Conservation (phyloP, 1,140 invertebrate species). For the Zaprionus tsacasi region DNA sequence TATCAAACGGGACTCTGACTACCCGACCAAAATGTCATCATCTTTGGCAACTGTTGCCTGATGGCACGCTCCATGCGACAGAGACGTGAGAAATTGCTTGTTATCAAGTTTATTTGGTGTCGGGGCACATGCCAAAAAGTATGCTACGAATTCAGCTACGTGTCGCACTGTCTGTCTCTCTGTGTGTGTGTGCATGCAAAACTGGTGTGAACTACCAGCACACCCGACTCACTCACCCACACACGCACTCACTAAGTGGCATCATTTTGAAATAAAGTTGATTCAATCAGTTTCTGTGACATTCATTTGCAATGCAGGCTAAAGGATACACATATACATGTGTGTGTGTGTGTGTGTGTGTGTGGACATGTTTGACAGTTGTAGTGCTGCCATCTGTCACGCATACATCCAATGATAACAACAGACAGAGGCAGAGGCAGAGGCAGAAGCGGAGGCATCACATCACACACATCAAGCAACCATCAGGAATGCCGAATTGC, state of each 20-base stretch:
- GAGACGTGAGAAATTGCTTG: slow-evolving; percentile 82
- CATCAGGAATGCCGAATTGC: slow-evolving; percentile 13
- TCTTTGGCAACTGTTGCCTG: slow-evolving; percentile 37
- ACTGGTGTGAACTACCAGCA: slow-evolving; percentile 15
- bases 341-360: slow-evolving; percentile 31
- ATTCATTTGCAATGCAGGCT: slow-evolving; percentile 46
- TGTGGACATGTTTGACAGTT: slow-evolving; percentile 35
- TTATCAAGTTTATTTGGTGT: slow-evolving; percentile 80
- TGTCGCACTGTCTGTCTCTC: slow-evolving; percentile 15
- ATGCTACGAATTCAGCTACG: slow-evolving; percentile 58
- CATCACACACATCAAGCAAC: slow-evolving; percentile 3
- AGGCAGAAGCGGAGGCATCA: background rate
- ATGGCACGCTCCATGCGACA: slow-evolving; percentile 59
- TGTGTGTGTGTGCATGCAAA: slow-evolving; percentile 35
- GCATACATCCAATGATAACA: slow-evolving; percentile 65
- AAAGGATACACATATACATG: slow-evolving; percentile 6
- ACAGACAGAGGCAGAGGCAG: background rate
- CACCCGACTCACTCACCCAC: background rate
- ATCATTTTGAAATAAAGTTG: slow-evolving; percentile 83
- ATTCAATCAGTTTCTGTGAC: slow-evolving; percentile 76
- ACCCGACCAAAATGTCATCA: slow-evolving; percentile 20
- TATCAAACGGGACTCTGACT: slow-evolving; percentile 13
- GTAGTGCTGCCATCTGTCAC: slow-evolving; percentile 63
- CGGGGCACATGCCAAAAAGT: slow-evolving; percentile 78
- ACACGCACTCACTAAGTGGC: slow-evolving; percentile 63